A percentile compares a stretch with the other conserved stretches of the same genome.
Conservation (phyloP, 2,888 invertebrate genomes). For the Mythimna pallens region DNA sequence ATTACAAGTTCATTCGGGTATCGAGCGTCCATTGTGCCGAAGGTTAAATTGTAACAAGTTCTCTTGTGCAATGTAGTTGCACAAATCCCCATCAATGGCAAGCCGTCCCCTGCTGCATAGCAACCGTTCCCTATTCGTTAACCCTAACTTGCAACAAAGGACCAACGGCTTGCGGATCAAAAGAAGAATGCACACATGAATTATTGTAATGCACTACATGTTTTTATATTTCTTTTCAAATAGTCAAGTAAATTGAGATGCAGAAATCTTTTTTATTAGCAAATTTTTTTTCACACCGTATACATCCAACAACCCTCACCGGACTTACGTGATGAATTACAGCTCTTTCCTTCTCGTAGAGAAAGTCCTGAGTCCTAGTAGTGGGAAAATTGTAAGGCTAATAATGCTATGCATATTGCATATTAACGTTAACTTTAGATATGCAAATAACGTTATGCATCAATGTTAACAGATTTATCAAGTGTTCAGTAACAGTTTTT, state of each 20-base stretch:
- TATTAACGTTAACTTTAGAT: neutral
- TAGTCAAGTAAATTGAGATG: neutral
- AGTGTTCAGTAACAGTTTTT: too few species aligned
- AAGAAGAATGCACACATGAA: constrained; percentile 29
- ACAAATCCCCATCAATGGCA: constrained; percentile 27
- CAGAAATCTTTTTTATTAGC: neutral
- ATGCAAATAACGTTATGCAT: constrained; percentile 10
- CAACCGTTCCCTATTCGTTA: constrained; percentile 44
- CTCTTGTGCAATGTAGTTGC: constrained; percentile 49
- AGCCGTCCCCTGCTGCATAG: constrained; percentile 21
- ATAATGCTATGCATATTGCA: too few species aligned
- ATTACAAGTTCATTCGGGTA: neutral
- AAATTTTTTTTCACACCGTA: neutral
- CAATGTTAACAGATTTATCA: too few species aligned
- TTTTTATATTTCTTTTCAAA: neutral
- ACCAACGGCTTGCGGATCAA: constrained; percentile 29
- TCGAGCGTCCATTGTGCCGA: constrained; percentile 16
- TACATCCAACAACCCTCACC: neutral
- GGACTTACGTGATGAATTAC: neutral
- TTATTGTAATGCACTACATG: neutral
- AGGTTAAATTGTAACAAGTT: constrained; percentile 30
- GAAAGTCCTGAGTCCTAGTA: too few species aligned
- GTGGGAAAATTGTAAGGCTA: too few species aligned
- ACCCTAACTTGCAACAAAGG: constrained; percentile 47
- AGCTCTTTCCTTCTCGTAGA: neutral